These are phyloP conservation scores for Charina bottae DNA, from an alignment of 2,113 vertebrate species.

Conservation along the genomic window DNA sequence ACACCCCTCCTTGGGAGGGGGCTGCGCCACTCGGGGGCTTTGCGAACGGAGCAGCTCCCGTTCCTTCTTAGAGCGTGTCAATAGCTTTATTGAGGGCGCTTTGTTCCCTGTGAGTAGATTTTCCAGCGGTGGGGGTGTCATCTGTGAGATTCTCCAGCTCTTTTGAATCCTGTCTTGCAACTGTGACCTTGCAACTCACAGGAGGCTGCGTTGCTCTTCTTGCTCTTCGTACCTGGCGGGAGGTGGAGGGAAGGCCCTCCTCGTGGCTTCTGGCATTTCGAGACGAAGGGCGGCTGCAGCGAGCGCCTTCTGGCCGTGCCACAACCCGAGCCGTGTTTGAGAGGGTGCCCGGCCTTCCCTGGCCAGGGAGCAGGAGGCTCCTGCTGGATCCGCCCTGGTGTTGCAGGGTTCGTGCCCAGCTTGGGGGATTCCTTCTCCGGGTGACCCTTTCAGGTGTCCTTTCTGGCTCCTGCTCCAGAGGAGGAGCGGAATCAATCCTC, in stretches of 20 bases:
- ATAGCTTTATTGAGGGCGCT: conserved; percentile 23
- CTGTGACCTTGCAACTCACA: no score
- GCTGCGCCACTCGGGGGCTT: neutral
- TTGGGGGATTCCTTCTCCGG: no score
- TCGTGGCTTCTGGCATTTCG: conserved; percentile 31
- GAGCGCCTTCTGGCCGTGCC: neutral
- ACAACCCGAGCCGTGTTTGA: no score
- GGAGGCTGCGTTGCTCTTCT: no score
- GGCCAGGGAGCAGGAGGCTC: no score
- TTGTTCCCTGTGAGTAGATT: conserved; percentile 31
- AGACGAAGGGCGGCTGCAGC: neutral
- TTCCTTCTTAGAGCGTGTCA: neutral
- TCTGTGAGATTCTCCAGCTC: no score
- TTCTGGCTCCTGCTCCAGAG: neutral
- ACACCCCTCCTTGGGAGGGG: neutral
- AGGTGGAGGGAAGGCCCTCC: conserved; percentile 21
- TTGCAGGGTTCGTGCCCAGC: no score
- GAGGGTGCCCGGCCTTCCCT: no score
- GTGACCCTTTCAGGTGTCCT: no score
- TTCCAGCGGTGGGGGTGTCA: neutral
- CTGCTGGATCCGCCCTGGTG: no score
- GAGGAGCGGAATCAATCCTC: neutral
- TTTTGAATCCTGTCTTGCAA: conserved; percentile 26
- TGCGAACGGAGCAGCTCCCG: no score
- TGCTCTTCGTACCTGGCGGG: conserved; percentile 31